Conservation (phyloP, 2,113 vertebrate species). For the Salvelinus alpinus region DNA sequence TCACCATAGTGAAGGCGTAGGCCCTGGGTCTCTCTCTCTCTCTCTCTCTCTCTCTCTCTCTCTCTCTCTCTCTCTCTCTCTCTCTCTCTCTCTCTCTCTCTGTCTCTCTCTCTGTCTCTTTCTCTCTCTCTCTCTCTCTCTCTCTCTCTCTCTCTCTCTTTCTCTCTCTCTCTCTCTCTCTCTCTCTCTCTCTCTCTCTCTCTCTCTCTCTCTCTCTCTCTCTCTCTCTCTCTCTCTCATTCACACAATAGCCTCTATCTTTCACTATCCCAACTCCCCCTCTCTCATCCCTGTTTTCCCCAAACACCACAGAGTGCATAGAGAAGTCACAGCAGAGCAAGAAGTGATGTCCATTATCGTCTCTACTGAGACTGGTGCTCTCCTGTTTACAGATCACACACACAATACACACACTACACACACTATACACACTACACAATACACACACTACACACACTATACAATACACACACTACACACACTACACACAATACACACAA, state of each 20-base stretch:
- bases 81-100: not conserved
- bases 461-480: too few relatives aligned
- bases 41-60: not conserved
- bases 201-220: conserved; percentile 15
- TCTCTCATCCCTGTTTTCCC: not conserved
- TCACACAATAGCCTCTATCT: too few relatives aligned
- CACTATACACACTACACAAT: too few relatives aligned
- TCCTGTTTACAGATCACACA: not conserved
- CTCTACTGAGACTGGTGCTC: conserved; percentile 27
- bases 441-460: too few relatives aligned
- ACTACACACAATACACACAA: too few relatives aligned
- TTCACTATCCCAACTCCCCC: too few relatives aligned
- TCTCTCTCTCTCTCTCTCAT: not conserved
- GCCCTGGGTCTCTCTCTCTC: not conserved
- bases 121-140: not conserved
- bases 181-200: not conserved
- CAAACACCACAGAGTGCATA: not conserved
- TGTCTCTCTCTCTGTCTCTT: not conserved
- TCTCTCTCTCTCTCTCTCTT: not conserved
- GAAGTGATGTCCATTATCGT: conserved; percentile 59
- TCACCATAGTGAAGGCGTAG: too few relatives aligned
- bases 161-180: not conserved
- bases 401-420: too few relatives aligned
- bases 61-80: not conserved
- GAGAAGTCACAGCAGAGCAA: conserved; percentile 10